These are phyloP conservation scores for Ophion ventricosus DNA, from an alignment of 2,888 invertebrate genomes.

Conservation along the genomic window DNA sequence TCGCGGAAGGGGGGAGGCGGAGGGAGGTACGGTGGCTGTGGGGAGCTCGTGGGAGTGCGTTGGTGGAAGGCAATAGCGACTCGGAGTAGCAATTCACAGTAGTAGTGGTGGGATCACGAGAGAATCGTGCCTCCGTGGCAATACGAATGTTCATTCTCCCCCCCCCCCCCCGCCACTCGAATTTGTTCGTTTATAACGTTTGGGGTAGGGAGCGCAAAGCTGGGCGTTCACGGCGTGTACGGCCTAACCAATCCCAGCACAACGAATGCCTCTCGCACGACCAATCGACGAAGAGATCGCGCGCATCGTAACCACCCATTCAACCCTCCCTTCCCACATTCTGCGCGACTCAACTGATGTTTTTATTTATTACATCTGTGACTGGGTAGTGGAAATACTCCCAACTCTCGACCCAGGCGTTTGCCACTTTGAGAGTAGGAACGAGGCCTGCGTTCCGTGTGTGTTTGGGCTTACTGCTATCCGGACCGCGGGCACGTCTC, in stretches of 20 bases:
- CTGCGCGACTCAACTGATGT: conserved; percentile 77
- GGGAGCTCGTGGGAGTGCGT: conserved; percentile 64
- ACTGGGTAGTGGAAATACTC: conserved; percentile 83
- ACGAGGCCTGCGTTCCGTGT: conserved; percentile 78
- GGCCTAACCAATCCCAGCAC: conserved; percentile 69
- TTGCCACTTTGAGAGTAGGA: conserved; percentile 82
- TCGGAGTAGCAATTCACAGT: conserved; percentile 31
- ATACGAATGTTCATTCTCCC: conserved; percentile 55
- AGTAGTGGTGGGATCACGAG: conserved; percentile 54
- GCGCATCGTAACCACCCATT: conserved; percentile 77
- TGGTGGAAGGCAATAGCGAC: conserved; percentile 63
- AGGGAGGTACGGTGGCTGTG: conserved; percentile 19
- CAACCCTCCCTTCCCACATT: conserved; percentile 75
- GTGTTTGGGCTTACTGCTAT: conserved; percentile 74
- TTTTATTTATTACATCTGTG: conserved; percentile 84
- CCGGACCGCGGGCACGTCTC: conserved; percentile 80
- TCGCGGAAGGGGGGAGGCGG: conserved; percentile 10
- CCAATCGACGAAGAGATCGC: conserved; percentile 74
- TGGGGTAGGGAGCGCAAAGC: conserved; percentile 58
- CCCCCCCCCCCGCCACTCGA: too few relatives aligned
- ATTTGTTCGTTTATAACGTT: conserved; percentile 38
- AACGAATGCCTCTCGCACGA: conserved; percentile 70
- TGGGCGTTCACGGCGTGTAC: conserved; percentile 68
- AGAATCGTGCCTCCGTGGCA: conserved; percentile 55
- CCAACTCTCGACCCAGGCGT: conserved; percentile 81